Percentiles rank a stretch among this genome's conserved stretches.
Conservation (phyloP, 2,113 vertebrate species). For the Sceloporus tristichus region DNA sequence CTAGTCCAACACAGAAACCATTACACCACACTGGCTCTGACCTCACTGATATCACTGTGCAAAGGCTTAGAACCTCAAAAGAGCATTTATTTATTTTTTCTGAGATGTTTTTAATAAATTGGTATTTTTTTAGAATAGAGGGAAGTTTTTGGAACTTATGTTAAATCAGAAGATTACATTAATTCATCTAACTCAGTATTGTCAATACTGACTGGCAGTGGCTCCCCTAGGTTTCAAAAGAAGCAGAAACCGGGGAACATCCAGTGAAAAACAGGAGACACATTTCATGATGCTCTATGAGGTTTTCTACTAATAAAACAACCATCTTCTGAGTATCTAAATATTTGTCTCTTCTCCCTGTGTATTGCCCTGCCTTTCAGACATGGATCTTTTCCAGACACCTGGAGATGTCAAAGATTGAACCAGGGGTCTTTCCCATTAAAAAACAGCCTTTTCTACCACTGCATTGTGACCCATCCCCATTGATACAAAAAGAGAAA, state of each 20-base stretch:
- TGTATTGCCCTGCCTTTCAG: no score
- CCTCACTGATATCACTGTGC: no score
- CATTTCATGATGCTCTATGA: no score
- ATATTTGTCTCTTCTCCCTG: no score
- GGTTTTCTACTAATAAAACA: no score
- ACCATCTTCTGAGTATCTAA: no score
- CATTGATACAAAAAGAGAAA: background rate
- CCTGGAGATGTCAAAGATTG: no score
- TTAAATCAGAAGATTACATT: background rate
- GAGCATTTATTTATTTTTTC: background rate
- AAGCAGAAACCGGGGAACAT: no score
- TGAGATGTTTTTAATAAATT: conserved; percentile 11
- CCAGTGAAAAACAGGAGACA: no score
- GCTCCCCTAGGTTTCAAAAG: background rate
- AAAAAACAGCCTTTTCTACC: background rate
- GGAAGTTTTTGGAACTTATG: background rate
- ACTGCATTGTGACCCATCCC: conserved; percentile 12
- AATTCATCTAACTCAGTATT: background rate
- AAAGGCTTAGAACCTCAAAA: background rate
- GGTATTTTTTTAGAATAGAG: conserved; percentile 1
- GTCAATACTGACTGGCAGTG: background rate
- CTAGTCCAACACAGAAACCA: no score
- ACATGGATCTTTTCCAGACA: no score
- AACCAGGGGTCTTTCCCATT: background rate
- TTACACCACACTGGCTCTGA: no score